Evolutionary conservation across 2,888 invertebrate species (phyloP).

Genomic region (Drosophila vallismaia): DNA sequence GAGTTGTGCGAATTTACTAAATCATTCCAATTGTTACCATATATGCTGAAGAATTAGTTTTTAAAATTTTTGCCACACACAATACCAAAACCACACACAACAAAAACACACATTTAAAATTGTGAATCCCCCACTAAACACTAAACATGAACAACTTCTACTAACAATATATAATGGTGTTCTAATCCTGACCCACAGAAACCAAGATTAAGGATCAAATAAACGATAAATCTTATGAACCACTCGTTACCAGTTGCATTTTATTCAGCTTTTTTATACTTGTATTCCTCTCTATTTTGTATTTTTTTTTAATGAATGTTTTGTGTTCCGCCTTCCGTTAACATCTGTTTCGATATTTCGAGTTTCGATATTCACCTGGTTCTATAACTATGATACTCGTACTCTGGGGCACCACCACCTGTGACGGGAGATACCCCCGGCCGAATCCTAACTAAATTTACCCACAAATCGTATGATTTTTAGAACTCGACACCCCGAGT

Average conservation of each 20-base stretch:
- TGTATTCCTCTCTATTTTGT: conserved; percentile 13
- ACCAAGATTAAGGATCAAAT: conserved; percentile 48
- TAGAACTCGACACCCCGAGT: conserved; percentile 60
- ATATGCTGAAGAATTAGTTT: conserved; percentile 22
- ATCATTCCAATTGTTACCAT: conserved; percentile 36
- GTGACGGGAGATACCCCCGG: conserved; percentile 13
- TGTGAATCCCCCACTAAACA: conserved; percentile 32
- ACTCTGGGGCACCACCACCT: conserved; percentile 9
- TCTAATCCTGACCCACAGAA: conserved; percentile 23
- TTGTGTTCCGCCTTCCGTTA: conserved; percentile 22
- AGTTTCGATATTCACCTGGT: conserved; percentile 21
- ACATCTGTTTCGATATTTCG: conserved; percentile 24
- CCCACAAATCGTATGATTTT: conserved; percentile 42
- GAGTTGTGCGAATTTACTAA: conserved; percentile 41
- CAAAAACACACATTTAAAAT: conserved; percentile 23
- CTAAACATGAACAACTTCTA: conserved; percentile 25
- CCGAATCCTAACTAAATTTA: conserved; percentile 24
- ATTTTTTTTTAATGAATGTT: conserved; percentile 1
- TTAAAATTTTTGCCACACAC: conserved; percentile 33
- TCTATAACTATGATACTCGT: background rate
- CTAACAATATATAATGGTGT: conserved; percentile 28
- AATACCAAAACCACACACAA: conserved; percentile 6
- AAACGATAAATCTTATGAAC: conserved; percentile 61
- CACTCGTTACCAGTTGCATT: conserved; percentile 60
- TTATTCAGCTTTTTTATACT: conserved; percentile 57